Evolutionary conservation across 2,888 invertebrate species (phyloP), one percentile per base, ranked within the genome.

Genomic region (Nomada ferruginata): DNA sequence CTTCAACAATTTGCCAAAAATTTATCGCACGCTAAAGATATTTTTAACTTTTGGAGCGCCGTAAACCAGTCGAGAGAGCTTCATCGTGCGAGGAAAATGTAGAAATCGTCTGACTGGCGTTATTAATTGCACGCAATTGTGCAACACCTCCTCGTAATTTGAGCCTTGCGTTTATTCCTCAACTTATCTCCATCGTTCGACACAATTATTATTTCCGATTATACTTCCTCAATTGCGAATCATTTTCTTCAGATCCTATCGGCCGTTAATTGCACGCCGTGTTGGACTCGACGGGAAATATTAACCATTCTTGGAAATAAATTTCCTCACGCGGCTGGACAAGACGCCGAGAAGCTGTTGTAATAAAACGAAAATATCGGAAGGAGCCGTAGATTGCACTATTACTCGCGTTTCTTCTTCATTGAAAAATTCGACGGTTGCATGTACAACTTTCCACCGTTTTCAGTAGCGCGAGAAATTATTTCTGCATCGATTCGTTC

Each of bases 181-280:
- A 20, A 57, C 15, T 59, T 71, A 64, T 61, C 23, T 13, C 36
- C 23, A 9, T 18, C 20, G 23, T 42, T 23, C 55, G 2, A 10
- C 13, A 10, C 29, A 57, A 72, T 63, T n/a, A 50, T 63, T 63
- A 2, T 71, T 71, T 76, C 2, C n/a, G 63, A 57, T 76, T 63
- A 36, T 63, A 36, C 55, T 76, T 57, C 76, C n/a, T 9, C 23
- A 18, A 10, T 61, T 52, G 36, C 47, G 13, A 11, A 1, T 44
- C 44, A n/a, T 26, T 42, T 20, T 10, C 66, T 13, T 42, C 23
- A 23, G 42, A 55, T 44, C 1, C 5, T 18, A 44, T 68, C 26
- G 18, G 3, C n/a, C 10, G 18, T 18, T 13, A 26, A 44, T 55
- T 10, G 36, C 36, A n/a, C 23, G 20, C 5, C 36, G 15, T 10